These are phyloP conservation scores for Frieseomelitta varia DNA, from an alignment of 1,140 invertebrate genomes.

Conservation along the genomic window DNA sequence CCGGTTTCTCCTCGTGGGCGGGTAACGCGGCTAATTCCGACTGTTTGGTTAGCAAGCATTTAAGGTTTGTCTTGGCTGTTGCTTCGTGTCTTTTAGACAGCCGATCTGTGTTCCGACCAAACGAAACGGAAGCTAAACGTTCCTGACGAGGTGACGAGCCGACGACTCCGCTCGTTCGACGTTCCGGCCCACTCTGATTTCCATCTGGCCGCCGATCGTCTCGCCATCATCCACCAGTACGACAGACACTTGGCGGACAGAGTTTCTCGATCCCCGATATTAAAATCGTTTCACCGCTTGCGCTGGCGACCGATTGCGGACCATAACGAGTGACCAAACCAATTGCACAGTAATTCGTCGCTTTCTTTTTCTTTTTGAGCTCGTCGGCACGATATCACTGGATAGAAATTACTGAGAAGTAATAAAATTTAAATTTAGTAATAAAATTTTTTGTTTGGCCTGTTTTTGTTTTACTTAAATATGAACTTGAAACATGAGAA, in stretches of 20 bases:
- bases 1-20: slow-evolving; percentile 69
- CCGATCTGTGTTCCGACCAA: slow-evolving; percentile 81
- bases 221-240: not conserved
- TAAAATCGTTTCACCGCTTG: no score
- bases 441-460: no score
- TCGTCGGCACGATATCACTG: no score
- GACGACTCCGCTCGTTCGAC: slow-evolving; percentile 64
- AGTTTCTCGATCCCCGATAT: not conserved
- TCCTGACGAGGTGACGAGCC: slow-evolving; percentile 75
- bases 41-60: slow-evolving; percentile 83
- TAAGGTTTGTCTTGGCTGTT: slow-evolving; percentile 82
- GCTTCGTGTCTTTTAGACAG: slow-evolving; percentile 82
- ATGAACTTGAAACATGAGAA: no score
- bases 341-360: no score
- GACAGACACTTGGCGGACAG: not conserved
- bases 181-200: slow-evolving; percentile 4
- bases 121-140: slow-evolving; percentile 78
- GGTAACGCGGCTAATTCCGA: slow-evolving; percentile 81
- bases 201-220: not conserved
- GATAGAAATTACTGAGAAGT: no score
- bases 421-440: no score
- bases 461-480: no score
- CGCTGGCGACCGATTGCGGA: no score
- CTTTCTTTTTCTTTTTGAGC: no score
- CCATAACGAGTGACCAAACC: no score